phyloP scores from a whole-genome alignment of 2,888 invertebrate genomes.

The Chorisops tibialis region DNA sequence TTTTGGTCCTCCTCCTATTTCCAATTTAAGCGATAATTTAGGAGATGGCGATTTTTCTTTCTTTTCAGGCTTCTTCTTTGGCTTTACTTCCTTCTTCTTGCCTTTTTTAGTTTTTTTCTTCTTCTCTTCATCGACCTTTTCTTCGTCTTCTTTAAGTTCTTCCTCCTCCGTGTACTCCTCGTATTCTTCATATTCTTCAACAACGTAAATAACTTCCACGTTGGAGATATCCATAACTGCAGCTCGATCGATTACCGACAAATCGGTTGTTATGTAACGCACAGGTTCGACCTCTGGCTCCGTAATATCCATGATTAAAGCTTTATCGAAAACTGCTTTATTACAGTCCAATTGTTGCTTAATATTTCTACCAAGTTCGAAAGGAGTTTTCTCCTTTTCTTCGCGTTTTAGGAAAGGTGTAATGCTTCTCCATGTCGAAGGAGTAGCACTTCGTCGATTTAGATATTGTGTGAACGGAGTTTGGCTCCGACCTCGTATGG shows the following conservation, averaged over 20 bases:
- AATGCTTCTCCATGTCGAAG: conserved; percentile 51
- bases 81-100: conserved; percentile 43
- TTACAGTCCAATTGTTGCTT: conserved; percentile 48
- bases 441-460: conserved; percentile 50
- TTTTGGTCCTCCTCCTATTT: conserved; percentile 48
- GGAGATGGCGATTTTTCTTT: conserved; percentile 48
- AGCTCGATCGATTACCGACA: conserved; percentile 52
- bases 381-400: conserved; percentile 52
- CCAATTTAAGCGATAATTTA: conserved; percentile 47
- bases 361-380: conserved; percentile 49
- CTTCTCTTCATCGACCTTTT: conserved; percentile 33
- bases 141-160: conserved; percentile 32
- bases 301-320: conserved; percentile 51
- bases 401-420: conserved; percentile 52
- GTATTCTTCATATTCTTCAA: conserved; percentile 50
- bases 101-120: conserved; percentile 39
- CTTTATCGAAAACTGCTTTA: conserved; percentile 51
- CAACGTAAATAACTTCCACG: conserved; percentile 52
- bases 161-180: conserved; percentile 43
- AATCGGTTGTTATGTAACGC: conserved; percentile 52
- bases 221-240: conserved; percentile 53
- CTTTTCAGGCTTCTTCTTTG: conserved; percentile 49
- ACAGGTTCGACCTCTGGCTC: conserved; percentile 45
- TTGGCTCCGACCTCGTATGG: conserved; percentile 50
- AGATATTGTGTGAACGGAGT: conserved; percentile 49